Conservation (phyloP, 2,797 vertebrate species). For the Tauraco hartlaubi region DNA sequence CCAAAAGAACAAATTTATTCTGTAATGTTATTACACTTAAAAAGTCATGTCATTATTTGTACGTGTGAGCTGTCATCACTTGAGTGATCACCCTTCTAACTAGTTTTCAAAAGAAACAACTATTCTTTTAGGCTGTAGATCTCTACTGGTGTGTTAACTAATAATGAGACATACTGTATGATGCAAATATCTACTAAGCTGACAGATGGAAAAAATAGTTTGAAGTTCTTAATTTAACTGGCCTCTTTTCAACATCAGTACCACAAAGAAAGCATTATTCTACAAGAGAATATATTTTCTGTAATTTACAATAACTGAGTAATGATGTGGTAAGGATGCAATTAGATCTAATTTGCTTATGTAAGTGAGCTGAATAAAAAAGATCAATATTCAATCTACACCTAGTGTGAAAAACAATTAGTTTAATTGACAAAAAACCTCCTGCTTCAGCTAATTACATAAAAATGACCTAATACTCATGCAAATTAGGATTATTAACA, state of each 20-base stretch:
- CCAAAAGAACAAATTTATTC: neutral
- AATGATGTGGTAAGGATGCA: slow-evolving; percentile 76
- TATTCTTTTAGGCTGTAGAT: neutral
- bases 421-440: slow-evolving; percentile 78
- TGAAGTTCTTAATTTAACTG: slow-evolving; percentile 56
- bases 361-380: slow-evolving; percentile 78
- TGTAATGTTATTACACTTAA: neutral
- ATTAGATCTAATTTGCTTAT: slow-evolving; percentile 84
- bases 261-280: slow-evolving; percentile 62
- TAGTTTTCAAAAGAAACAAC: neutral
- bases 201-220: slow-evolving; percentile 41
- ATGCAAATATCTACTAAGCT: neutral
- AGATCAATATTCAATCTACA: slow-evolving; percentile 83
- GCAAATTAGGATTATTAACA: slow-evolving; percentile 77
- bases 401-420: slow-evolving; percentile 80
- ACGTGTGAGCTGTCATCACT: neutral
- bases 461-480: slow-evolving; percentile 77
- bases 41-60: neutral
- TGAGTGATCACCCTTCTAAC: neutral
- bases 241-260: slow-evolving; percentile 12
- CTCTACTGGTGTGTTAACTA: neutral
- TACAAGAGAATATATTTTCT: slow-evolving; percentile 32
- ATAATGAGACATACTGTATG: neutral
- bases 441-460: slow-evolving; percentile 76
- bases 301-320: slow-evolving; percentile 74